phyloP scores from a whole-genome alignment of 2,113 vertebrate genomes.

The Uria aalge region DNA sequence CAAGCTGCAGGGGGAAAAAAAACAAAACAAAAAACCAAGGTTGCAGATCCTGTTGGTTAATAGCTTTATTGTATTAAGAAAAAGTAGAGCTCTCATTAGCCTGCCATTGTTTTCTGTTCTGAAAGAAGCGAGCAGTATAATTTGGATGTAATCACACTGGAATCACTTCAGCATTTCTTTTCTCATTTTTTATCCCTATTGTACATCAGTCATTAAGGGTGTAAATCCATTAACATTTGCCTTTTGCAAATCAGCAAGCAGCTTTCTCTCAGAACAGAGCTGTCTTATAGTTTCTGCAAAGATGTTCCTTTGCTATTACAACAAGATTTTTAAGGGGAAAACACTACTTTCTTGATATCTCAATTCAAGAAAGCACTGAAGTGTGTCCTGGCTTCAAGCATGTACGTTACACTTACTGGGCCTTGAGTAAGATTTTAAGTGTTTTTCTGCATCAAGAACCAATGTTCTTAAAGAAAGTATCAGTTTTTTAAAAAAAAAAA shows the following conservation, averaged over 20 bases:
- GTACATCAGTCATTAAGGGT: background rate
- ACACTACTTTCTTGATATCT: background rate
- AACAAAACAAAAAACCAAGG: background rate
- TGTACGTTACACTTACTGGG: background rate
- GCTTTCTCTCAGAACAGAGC: background rate
- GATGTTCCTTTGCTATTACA: background rate
- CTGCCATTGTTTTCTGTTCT: conserved; percentile 5
- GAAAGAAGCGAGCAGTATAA: background rate
- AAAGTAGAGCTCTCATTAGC: conserved; percentile 3
- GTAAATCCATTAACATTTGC: conserved; percentile 6
- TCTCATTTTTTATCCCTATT: conserved; percentile 6
- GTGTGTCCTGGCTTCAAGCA: background rate
- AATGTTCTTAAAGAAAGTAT: background rate
- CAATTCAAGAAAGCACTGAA: background rate
- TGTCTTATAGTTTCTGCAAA: background rate
- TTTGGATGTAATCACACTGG: conserved; percentile 20
- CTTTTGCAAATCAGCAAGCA: background rate
- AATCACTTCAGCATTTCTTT: conserved; percentile 11
- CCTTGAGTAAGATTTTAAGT: background rate
- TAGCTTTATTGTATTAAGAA: conserved; percentile 8
- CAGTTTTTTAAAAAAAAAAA: no score
- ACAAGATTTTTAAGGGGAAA: background rate
- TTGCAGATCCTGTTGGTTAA: conserved; percentile 5
- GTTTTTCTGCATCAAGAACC: background rate
- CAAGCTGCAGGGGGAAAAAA: background rate